Conservation (phyloP, 2,888 invertebrate species). For the Pasiphila rectangulata region DNA sequence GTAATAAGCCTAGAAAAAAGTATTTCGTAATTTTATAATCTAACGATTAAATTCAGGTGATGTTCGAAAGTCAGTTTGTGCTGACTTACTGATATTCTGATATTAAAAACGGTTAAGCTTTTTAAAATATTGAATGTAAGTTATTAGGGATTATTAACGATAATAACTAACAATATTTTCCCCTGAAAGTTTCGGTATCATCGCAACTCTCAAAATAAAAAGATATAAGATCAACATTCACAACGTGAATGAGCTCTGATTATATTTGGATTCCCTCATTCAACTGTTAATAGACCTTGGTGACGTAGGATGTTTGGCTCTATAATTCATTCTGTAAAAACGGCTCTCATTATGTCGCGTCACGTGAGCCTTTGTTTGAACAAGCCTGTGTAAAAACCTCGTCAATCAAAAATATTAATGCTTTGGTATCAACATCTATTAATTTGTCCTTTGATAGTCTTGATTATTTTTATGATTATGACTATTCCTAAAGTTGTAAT, state of each 20-base stretch:
- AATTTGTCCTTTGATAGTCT: background rate
- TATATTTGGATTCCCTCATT: constrained; percentile 37
- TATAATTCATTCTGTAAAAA: constrained; percentile 59
- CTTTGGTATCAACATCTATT: background rate
- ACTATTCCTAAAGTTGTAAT: no score
- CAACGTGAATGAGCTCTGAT: constrained; percentile 32
- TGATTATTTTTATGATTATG: background rate
- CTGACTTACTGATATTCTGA: no score
- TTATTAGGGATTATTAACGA: no score
- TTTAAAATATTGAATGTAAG: background rate
- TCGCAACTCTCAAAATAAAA: constrained; percentile 5
- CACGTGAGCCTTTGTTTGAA: constrained; percentile 33
- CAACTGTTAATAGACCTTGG: constrained; percentile 57
- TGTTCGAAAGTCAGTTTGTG: no score
- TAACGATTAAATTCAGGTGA: no score
- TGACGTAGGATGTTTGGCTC: constrained; percentile 44
- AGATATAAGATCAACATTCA: constrained; percentile 15
- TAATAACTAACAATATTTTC: background rate
- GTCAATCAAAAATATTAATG: constrained; percentile 2
- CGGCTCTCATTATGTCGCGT: constrained; percentile 42
- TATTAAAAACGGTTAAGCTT: no score
- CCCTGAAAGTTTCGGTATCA: constrained; percentile 4
- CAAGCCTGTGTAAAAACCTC: constrained; percentile 25
- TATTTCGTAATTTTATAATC: no score
- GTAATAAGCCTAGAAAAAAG: no score